Evolutionary conservation across 2,888 invertebrate species (phyloP).

Genomic region (Spodoptera littoralis): DNA sequence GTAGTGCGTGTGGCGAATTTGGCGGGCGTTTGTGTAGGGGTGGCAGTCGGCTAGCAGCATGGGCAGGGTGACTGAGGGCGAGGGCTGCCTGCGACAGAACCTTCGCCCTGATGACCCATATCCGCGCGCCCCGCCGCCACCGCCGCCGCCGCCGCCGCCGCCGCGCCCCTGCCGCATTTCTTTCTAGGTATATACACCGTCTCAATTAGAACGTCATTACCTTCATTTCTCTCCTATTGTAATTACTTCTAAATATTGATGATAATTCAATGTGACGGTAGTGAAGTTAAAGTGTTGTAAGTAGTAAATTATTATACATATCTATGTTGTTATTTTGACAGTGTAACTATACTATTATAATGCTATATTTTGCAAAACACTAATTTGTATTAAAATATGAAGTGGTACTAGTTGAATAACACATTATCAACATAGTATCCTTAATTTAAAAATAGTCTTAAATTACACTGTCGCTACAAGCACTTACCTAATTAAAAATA

Average conservation of each 20-base stretch:
- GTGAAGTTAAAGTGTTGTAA: too few relatives aligned
- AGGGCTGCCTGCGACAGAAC: conserved; percentile 69
- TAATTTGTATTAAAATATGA: too few relatives aligned
- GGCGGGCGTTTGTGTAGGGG: conserved; percentile 57
- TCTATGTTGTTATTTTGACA: too few relatives aligned
- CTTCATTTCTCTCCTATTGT: conserved; percentile 7
- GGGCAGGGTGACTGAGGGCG: conserved; percentile 61
- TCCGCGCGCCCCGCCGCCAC: conserved; percentile 64
- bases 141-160: conserved; percentile 58
- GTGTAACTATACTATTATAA: too few relatives aligned
- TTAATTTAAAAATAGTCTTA: conserved; percentile 5
- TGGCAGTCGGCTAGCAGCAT: conserved; percentile 40
- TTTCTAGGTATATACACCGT: conserved; percentile 31
- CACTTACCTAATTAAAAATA: conserved; percentile 52
- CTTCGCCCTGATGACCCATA: conserved; percentile 83
- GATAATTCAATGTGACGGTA: too few relatives aligned
- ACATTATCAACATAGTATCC: neutral
- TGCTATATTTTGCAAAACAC: too few relatives aligned
- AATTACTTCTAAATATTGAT: neutral
- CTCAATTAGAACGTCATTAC: conserved; percentile 41
- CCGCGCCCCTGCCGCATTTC: conserved; percentile 52
- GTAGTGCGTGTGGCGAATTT: conserved; percentile 68
- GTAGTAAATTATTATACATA: too few relatives aligned
- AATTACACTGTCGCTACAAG: conserved; percentile 24
- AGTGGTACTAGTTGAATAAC: neutral